Base-by-base conservation (phyloP, 2,797 vertebrate species). In the Ara ararauna region DNA sequence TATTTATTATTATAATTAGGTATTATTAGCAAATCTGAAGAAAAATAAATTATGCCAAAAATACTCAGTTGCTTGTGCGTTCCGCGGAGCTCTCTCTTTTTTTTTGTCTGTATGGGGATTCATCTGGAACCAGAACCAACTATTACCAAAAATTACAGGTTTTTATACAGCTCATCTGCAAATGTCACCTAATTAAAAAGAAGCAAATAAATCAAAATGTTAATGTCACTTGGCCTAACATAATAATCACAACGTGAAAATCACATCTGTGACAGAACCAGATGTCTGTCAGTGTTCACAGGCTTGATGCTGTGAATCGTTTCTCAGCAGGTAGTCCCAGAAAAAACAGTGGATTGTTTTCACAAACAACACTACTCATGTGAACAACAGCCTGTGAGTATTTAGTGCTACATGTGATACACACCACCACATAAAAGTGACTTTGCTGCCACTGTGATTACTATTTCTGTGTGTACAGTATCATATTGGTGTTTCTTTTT, bases 1-100 rank as follows among this genome's bases (percentile, higher is more conserved):
- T 90, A 96, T 97, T 96, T 95, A 93, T 93, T 85, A 77, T 92
- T 97, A 65, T 71, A 78, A 95, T 89, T 85, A 74, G 78, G 40
- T 95, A 74, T 83, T 94, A 94, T 94, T 94, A 95, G 71, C 81
- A 87, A 94, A 90, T 67, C 86, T 79, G 86, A 90, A 83, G 72
- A 72, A 95, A 96, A 95, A 93, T 38, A 91, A 93, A 92, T 5
- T 2, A 58, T 83, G 60, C 78, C 65, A 91, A 89, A 96, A 94
- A 87, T 90, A 89, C 17, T 75, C 87, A 12, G 60, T 56, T 78
- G n/a, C 48, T 44, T 89, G 67, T 94, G 51, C 81, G 65, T 70
- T 94, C 72, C 60, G 81, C 0, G 0, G 36, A 78, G 56, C 21
- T 71, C 5, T 18, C 42, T 7, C 16, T 36, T 65, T 61, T 61